Percentiles rank a stretch among this genome's conserved stretches.
Conservation (phyloP, 2,797 vertebrate species). For the Lithobates pipiens region DNA sequence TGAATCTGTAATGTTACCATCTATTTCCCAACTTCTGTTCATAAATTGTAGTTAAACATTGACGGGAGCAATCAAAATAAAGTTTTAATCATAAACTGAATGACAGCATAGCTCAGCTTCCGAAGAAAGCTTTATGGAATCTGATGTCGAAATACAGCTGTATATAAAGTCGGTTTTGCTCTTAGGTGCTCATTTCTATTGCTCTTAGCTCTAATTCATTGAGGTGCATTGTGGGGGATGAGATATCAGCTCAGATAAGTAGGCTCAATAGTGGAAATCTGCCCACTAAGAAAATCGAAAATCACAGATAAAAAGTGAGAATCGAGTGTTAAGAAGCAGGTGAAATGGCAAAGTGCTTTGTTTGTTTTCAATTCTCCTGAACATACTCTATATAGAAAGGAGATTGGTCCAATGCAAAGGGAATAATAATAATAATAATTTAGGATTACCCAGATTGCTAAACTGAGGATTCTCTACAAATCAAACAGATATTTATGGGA, state of each 20-base stretch:
- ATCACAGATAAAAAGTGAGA: background rate
- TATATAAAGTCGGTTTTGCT: background rate
- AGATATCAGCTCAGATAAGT: background rate
- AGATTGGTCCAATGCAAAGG: too few species aligned
- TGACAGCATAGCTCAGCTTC: background rate
- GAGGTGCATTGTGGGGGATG: background rate
- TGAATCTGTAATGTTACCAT: background rate
- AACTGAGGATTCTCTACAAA: too few species aligned
- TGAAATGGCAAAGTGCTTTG: too few species aligned
- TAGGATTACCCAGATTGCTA: too few species aligned
- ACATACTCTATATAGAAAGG: too few species aligned
- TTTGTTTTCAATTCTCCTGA: too few species aligned
- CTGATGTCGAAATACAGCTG: background rate
- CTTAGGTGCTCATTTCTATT: background rate
- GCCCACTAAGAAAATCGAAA: background rate
- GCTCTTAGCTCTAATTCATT: too few species aligned
- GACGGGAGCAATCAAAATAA: background rate
- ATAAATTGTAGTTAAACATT: conserved; percentile 20
- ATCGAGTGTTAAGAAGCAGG: too few species aligned
- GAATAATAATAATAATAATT: too few species aligned
- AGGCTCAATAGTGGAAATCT: background rate
- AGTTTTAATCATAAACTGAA: background rate
- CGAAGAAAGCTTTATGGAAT: background rate
- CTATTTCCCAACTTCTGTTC: background rate
- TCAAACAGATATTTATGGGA: too few species aligned